These are phyloP conservation scores for Xiphophorus maculatus DNA, from an alignment of 2,113 vertebrate genomes.

Conservation along the genomic window DNA sequence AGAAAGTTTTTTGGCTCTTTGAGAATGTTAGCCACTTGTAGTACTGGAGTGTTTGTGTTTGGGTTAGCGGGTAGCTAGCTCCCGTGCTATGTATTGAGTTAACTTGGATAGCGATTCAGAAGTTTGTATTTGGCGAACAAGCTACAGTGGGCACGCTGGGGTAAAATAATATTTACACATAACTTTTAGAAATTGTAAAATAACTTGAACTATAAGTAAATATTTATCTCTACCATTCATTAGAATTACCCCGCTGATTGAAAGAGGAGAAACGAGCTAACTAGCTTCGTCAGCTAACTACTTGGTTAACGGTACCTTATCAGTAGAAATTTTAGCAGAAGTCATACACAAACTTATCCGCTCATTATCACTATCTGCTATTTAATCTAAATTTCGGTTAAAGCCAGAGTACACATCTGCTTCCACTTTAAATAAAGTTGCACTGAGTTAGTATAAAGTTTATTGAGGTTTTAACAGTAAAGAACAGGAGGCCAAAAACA, in stretches of 20 bases:
- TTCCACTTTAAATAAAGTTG: not conserved
- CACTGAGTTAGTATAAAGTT: slow-evolving; percentile 23
- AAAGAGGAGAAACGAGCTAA: slow-evolving; percentile 17
- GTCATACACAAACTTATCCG: not conserved
- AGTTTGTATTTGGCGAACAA: slow-evolving; percentile 25
- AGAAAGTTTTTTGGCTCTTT: not conserved
- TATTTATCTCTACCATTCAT: slow-evolving; percentile 1
- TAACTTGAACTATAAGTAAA: not conserved
- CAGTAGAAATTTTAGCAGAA: not conserved
- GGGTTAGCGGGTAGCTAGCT: slow-evolving; percentile 59
- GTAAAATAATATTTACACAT: rapidly evolving
- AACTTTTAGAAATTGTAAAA: not conserved
- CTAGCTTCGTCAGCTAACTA: slow-evolving; percentile 52
- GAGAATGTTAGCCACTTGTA: slow-evolving; percentile 12
- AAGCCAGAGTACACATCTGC: not conserved
- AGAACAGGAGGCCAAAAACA: not conserved
- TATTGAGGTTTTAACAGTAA: not conserved
- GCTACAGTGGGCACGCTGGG: rapidly evolving
- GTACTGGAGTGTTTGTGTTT: slow-evolving; percentile 60
- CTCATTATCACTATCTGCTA: not conserved
- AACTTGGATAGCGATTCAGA: slow-evolving; percentile 29
- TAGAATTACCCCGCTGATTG: not conserved
- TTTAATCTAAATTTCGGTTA: not conserved
- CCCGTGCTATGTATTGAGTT: slow-evolving; percentile 42
- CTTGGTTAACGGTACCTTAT: slow-evolving; percentile 63